phyloP scores from a whole-genome alignment of 2,113 vertebrate species.

The Ammospiza nelsoni region DNA sequence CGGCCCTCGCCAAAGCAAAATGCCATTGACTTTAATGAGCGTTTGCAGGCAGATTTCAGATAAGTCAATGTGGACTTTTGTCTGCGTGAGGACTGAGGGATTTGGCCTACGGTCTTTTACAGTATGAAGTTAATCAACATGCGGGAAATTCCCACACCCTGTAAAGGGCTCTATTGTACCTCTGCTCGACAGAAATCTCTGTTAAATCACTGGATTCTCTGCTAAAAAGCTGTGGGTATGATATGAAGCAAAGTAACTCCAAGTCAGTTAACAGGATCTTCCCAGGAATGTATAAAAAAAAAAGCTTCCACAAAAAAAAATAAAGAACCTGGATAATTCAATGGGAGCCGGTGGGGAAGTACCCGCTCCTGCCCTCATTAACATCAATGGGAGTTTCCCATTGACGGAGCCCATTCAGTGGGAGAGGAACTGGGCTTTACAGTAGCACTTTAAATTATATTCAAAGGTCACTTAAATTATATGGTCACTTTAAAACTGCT shows the following conservation, averaged over 20 bases:
- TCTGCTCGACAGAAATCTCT: neutral
- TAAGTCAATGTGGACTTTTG: conserved; percentile 57
- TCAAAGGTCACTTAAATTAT: conserved; percentile 56
- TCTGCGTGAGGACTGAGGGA: conserved; percentile 4
- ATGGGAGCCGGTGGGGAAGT: neutral
- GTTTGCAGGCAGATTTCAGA: neutral
- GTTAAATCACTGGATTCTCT: neutral
- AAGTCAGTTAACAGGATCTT: conserved; percentile 30
- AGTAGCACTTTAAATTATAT: conserved; percentile 39
- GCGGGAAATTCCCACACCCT: conserved; percentile 49
- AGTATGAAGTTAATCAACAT: conserved; percentile 53
- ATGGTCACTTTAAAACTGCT: conserved; percentile 28
- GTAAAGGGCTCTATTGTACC: conserved; percentile 42
- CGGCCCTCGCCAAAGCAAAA: neutral
- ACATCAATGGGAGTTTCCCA: conserved; percentile 25
- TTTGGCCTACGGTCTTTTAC: conserved; percentile 45
- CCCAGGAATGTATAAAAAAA: neutral
- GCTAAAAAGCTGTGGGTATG: neutral
- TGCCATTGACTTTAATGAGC: conserved; percentile 44
- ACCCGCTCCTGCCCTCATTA: neutral
- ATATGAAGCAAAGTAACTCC: conserved; percentile 24
- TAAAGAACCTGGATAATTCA: neutral
- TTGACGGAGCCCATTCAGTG: conserved; percentile 31
- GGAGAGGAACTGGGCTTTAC: neutral
- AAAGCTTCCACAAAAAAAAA: neutral